Conservation (phyloP, 2,113 vertebrate species). For the Microtus richardsoni region DNA sequence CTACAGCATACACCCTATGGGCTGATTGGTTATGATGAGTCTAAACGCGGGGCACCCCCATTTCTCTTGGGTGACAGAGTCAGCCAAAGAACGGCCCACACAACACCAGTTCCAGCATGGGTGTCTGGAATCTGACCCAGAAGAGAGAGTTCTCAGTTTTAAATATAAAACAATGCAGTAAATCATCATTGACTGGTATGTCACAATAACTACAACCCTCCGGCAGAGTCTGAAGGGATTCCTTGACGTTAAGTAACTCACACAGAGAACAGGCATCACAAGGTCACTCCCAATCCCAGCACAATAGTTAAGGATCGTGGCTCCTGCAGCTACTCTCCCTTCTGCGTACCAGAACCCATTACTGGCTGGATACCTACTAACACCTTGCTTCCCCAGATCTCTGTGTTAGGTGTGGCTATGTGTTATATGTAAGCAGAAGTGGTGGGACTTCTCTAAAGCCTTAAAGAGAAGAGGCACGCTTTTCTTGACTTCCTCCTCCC, state of each 20-base stretch:
- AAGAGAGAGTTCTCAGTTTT: background rate
- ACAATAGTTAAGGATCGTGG: background rate
- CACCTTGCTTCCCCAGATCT: background rate
- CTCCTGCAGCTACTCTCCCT: background rate
- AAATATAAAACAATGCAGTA: background rate
- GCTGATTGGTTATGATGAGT: background rate
- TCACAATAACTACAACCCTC: background rate
- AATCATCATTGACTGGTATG: slow-evolving; percentile 9
- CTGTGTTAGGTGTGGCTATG: background rate
- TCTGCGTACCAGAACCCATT: background rate
- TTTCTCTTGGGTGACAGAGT: background rate
- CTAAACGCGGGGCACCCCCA: background rate
- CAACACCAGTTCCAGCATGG: background rate
- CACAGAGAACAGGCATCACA: background rate
- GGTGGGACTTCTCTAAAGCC: background rate
- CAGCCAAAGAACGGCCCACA: background rate
- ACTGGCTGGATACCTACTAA: background rate
- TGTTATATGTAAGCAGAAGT: background rate
- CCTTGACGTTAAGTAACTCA: background rate
- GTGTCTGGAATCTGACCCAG: background rate
- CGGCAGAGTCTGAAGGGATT: background rate
- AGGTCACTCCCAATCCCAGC: background rate
- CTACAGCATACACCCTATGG: background rate
- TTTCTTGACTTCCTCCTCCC: background rate
- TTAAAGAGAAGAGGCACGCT: background rate